Conservation (phyloP, 2,888 invertebrate genomes). For the Metopia argyrocephala region DNA sequence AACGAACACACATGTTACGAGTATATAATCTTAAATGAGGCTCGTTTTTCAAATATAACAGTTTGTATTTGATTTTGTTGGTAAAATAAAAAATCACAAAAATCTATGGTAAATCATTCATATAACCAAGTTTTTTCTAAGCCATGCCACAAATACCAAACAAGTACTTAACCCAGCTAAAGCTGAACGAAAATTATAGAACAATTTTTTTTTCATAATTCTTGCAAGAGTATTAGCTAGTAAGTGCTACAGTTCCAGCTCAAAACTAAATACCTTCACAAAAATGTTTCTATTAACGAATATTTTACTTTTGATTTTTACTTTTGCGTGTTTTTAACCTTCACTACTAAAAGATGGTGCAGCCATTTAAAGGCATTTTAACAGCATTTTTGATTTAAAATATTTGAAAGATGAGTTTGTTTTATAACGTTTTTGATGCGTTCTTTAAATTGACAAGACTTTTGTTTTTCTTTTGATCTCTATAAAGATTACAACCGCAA, state of each 20-base stretch:
- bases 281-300: too few species aligned
- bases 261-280: too few species aligned
- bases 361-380: conserved; percentile 33
- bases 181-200: conserved; percentile 46
- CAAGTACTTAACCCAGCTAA: background rate
- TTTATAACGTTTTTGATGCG: conserved; percentile 38
- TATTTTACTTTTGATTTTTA: too few species aligned
- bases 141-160: background rate
- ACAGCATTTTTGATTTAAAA: conserved; percentile 5
- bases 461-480: conserved; percentile 46
- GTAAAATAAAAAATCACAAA: conserved; percentile 4
- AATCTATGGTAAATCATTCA: conserved; percentile 30
- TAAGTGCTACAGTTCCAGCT: too few species aligned
- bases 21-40: background rate
- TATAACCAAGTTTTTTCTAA: background rate
- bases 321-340: conserved; percentile 43
- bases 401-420: background rate
- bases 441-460: conserved; percentile 51
- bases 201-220: conserved; percentile 28
- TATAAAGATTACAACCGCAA: conserved; percentile 24
- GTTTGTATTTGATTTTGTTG: background rate
- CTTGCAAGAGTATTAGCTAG: background rate
- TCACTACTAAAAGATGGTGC: conserved; percentile 12
- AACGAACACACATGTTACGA: conserved; percentile 10
- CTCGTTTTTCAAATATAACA: conserved; percentile 11